Evolutionary conservation across 2,888 invertebrate species (phyloP), one percentile per base, ranked within the genome.

Genomic region (Ellobium chinense): DNA sequence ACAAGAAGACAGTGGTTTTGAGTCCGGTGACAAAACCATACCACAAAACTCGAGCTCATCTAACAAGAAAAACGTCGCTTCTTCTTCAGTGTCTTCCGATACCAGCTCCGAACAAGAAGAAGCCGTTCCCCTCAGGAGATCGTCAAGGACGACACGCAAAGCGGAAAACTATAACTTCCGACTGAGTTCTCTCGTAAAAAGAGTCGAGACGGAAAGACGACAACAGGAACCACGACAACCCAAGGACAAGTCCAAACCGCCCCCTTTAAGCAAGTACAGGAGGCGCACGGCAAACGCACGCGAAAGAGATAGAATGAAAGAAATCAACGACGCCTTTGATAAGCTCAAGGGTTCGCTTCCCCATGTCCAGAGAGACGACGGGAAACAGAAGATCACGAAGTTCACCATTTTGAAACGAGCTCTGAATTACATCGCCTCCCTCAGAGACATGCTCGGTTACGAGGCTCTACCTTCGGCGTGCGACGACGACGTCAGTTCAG

Each of bases 281-380:
- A 94, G 97, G 88, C 96, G 97, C 94, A 97, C 97, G 0, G 97
- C 97, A 21, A 98, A 97, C 93, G 97, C 97, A 0, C 93, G 97
- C 39, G 97, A 98, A 90, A 93, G 97, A 46, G 96, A 95, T 85
- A 95, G 97, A 78, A 97, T 97, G 97, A 94, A 96, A 70, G 97
- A 97, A 92, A 97, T 98, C 87, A 98, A 98, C 93, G 95, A 95
- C 82, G 97, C 97, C 0, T 98, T 97, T 93, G 97, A 97, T 91
- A 95, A 95, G 1, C 94, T 98, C 12, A 94, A 97, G 34, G 94
- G 95, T 24, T 96, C 96, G 34, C 96, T 98, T 18, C 97, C 97
- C 0, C 89, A 91, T 81, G 88, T 92, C 68, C 69, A 78, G 29
- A 77, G 79, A 82, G 65, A 85, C 87, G 60, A 97, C 91, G 97